Base-by-base conservation (phyloP, 1,140 invertebrate species). In the Ditylenchus dipsaci region DNA sequence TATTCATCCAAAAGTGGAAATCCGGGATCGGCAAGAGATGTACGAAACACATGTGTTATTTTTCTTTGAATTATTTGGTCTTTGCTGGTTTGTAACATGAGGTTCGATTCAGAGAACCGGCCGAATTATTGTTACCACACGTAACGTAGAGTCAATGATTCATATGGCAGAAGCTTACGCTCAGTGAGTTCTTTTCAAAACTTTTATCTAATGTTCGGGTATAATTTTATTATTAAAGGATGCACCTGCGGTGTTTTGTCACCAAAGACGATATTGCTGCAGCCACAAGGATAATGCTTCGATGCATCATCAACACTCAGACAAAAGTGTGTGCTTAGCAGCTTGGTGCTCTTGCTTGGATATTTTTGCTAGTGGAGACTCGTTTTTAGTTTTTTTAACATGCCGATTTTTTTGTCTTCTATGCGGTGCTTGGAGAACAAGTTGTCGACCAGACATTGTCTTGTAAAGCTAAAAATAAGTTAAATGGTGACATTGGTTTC, bases 231-330 rank as follows among this genome's bases (percentile, higher is more conserved):
- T 45, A 45, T 45, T 45, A 21, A 53, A 53, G 49, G 15, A 92
- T 99, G 87, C 93, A 97, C 86, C 85, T 99, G 15, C 86, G 95
- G 15, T 89, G 92, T 74, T 91, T 90, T 81, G 95, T 99, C 0
- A 93, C 97, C 77, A 90, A 92, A 71, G 96, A 99, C 84, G 91
- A 98, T 8, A 96, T 96, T 84, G 90, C 59, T 95, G 88, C 74
- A 9, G 93, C 95, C 15, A 95, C 97, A 59, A 87, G 91, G 71
- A 93, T 97, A 85, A 91, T 94, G 89, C 86, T 99, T 26, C 94
- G 98, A 83, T 95, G 92, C 78, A 99, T 99, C 84, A 91, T 99
- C 38, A 91, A 93, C 75, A 97, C 95, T 9, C 96, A 99, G 94
- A 88, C 88, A 86, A 90, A 90, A 86, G 91, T n/a, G n/a, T 93